Percentiles rank a stretch among this genome's conserved stretches.
Evolutionary conservation across 2,113 vertebrate species (phyloP).

Genomic region (Strix aluco): DNA sequence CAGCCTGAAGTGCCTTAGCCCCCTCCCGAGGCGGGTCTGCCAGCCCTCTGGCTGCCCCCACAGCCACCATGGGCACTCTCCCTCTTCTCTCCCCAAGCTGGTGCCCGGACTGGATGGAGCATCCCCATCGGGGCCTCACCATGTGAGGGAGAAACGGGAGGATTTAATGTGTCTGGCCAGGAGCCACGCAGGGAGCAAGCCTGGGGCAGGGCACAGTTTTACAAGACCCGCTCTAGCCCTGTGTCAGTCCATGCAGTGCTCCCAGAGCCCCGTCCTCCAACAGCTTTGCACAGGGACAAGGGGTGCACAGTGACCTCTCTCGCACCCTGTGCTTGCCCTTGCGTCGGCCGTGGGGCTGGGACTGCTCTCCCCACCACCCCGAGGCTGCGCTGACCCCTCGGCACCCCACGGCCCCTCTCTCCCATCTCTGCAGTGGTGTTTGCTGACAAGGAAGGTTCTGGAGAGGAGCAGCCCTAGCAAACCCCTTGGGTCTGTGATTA

Average conservation of each 20-base stretch:
- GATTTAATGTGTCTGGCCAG: not conserved
- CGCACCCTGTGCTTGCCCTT: not conserved
- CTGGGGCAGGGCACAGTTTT: not conserved
- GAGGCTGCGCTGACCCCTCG: rapidly evolving
- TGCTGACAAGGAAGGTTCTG: not conserved
- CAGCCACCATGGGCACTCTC: not conserved
- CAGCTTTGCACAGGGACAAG: not conserved
- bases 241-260: rapidly evolving
- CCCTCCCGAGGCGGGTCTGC: not conserved
- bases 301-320: not conserved
- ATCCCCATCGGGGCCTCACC: not conserved
- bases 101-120: not conserved
- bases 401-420: rapidly evolving
- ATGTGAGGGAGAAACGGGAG: not conserved
- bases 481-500: not conserved
- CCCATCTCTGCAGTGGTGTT: not conserved
- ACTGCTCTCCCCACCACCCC: not conserved
- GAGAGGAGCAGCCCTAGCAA: not conserved
- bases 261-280: rapidly evolving
- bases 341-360: rapidly evolving
- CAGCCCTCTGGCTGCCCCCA: not conserved
- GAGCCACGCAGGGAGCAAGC: not conserved
- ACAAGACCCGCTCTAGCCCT: not conserved
- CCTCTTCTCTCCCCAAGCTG: not conserved
- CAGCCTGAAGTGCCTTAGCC: not conserved